Evolutionary conservation across 2,797 vertebrate genomes (phyloP), one percentile per base, ranked within the genome.

Genomic region (Craterocephalus amniculus): DNA sequence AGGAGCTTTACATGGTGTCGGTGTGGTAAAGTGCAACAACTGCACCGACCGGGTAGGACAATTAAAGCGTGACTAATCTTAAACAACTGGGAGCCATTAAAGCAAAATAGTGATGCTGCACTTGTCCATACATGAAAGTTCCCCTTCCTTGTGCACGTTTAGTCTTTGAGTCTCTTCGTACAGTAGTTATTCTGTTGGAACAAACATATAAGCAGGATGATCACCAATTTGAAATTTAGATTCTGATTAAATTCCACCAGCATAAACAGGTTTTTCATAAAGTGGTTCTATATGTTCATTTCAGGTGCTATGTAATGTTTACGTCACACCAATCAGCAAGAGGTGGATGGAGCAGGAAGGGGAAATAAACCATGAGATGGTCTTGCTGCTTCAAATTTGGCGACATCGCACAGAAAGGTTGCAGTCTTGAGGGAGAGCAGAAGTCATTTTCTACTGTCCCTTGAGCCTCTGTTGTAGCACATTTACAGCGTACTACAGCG

Each of bases 301-400:
- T 67, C 20, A 40, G 43, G 58, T 38, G 56, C 58, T 38, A 58
- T 16, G 14, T n/a, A 26, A 62, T 54, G 24, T 52, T 34, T 63
- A 58, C 63, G 36, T 27, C 14, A 7, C 13, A 20, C 7, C 63
- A 31, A 29, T 70, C 40, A 52, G 29, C 45, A 49, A 2, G 45
- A 26, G 1, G 20, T 35, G 24, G 24, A 49, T 31, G 22, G n/a
- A 67, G 58, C 58, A 59, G 22, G 48, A 51, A 51, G 48, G n/a
- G 22, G 45, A 48, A 22, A n/a, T 22, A 22, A 48, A 48, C 45
- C 45, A n/a, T 48, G 45, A 51, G 22, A 3, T 24, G 12, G 22
- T 24, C 22, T 51, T 13, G 18, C 10, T 12, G 29, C 48, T 26
- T 26, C 22, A 4, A 51, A 24, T 51, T 51, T 51, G 11, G 22